Percentiles rank a stretch among this genome's conserved stretches.
phyloP scores from a whole-genome alignment of 2,113 vertebrate genomes.

The Puntigrus tetrazona region DNA sequence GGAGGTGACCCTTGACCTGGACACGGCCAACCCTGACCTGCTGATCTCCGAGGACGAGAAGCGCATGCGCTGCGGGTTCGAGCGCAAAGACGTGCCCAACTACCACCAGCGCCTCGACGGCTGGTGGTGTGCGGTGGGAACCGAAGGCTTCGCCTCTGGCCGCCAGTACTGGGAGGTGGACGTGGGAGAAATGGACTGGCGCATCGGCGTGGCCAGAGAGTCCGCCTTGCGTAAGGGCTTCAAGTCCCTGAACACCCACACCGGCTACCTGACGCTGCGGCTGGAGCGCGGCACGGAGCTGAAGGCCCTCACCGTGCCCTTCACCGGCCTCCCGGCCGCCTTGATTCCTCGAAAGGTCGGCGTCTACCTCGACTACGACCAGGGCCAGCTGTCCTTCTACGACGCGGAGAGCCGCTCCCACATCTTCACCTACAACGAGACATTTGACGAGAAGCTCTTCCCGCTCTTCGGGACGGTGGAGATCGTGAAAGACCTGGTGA shows the following conservation, averaged over 20 bases:
- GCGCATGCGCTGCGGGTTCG: slow-evolving; percentile 84
- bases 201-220: slow-evolving; percentile 87
- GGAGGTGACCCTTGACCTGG: slow-evolving; percentile 79
- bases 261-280: slow-evolving; percentile 76
- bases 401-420: slow-evolving; percentile 72
- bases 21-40: slow-evolving; percentile 80
- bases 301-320: slow-evolving; percentile 79
- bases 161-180: slow-evolving; percentile 83
- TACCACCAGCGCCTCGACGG: slow-evolving; percentile 77
- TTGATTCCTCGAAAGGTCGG: slow-evolving; percentile 75
- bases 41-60: slow-evolving; percentile 84
- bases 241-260: slow-evolving; percentile 77
- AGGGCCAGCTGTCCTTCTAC: slow-evolving; percentile 79
- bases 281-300: slow-evolving; percentile 78
- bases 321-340: slow-evolving; percentile 68
- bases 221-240: slow-evolving; percentile 84
- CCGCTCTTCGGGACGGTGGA: slow-evolving; percentile 79
- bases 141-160: slow-evolving; percentile 70
- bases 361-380: slow-evolving; percentile 74
- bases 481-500: slow-evolving; percentile 77
- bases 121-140: slow-evolving; percentile 78
- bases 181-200: slow-evolving; percentile 86
- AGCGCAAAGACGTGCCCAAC: slow-evolving; percentile 79
- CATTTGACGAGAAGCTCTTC: slow-evolving; percentile 73
- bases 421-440: slow-evolving; percentile 79